Evolutionary conservation across 2,888 invertebrate genomes (phyloP).

Genomic region (Colostygia pectinataria): DNA sequence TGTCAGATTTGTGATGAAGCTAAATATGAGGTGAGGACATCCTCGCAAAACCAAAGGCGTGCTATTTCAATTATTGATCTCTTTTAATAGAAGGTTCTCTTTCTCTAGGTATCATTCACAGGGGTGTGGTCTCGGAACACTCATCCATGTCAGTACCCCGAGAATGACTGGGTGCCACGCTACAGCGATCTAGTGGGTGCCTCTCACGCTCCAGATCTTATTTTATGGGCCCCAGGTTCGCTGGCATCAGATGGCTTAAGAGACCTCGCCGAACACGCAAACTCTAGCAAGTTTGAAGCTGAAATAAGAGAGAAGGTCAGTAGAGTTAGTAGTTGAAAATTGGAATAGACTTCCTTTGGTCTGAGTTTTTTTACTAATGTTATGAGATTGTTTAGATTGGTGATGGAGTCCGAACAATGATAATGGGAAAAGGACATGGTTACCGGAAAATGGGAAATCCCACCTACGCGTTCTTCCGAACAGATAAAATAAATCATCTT

Average conservation of each 20-base stretch:
- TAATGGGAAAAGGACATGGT: constrained; percentile 73
- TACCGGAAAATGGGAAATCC: constrained; percentile 66
- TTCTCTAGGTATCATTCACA: constrained; percentile 58
- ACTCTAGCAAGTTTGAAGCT: constrained; percentile 62
- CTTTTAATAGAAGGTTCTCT: not conserved
- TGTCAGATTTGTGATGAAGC: constrained; percentile 72
- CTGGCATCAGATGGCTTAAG: constrained; percentile 63
- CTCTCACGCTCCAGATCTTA: constrained; percentile 61
- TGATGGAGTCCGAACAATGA: constrained; percentile 65
- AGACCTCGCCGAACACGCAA: constrained; percentile 67
- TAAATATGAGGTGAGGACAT: constrained; percentile 64
- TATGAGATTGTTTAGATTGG: constrained; percentile 52
- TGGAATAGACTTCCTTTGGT: too few species aligned
- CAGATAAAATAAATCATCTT: constrained; percentile 62
- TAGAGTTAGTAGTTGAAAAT: not conserved
- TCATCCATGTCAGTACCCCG: constrained; percentile 65
- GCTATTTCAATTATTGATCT: too few species aligned
- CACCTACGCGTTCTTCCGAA: constrained; percentile 66
- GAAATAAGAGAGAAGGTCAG: constrained; percentile 68
- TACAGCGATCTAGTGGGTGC: constrained; percentile 72
- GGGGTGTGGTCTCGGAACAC: constrained; percentile 75
- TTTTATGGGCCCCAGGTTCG: constrained; percentile 65
- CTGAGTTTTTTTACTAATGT: too few species aligned
- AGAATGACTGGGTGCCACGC: constrained; percentile 69
- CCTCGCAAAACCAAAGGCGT: not conserved